phyloP scores from a whole-genome alignment of 1,140 invertebrate genomes.

The Lineus longissimus region DNA sequence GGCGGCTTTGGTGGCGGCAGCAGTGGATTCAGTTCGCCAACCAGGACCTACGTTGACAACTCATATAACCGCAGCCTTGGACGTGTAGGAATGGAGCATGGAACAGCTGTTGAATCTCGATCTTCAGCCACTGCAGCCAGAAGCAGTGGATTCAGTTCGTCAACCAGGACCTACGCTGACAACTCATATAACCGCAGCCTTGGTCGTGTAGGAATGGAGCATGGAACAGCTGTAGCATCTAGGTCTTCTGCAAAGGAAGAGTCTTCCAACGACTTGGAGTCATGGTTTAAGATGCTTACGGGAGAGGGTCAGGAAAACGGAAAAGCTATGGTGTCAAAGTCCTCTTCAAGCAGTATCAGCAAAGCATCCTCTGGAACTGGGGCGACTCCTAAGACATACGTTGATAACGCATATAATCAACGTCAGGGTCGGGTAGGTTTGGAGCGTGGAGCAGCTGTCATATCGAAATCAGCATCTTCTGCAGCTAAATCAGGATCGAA shows the following conservation, averaged over 20 bases:
- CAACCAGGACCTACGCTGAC: conserved; percentile 27
- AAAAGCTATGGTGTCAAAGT: not conserved
- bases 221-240: conserved; percentile 15
- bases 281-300: conserved; percentile 19
- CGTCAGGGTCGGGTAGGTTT: conserved; percentile 23
- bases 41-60: conserved; percentile 32
- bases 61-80: conserved; percentile 20
- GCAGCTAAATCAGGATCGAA: too few species aligned
- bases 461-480: too few species aligned
- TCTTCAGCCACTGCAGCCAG: not conserved
- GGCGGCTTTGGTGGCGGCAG: too few species aligned
- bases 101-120: conserved; percentile 11
- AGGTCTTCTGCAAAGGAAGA: conserved; percentile 12
- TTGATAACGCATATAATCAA: conserved; percentile 26
- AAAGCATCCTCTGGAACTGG: not conserved
- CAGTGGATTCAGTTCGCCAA: not conserved
- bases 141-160: not conserved
- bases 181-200: conserved; percentile 23
- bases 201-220: conserved; percentile 24
- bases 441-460: conserved; percentile 9
- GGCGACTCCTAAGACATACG: conserved; percentile 19
- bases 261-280: not conserved
- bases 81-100: conserved; percentile 24
- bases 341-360: too few species aligned
- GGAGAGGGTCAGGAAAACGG: conserved; percentile 25